A percentile compares a stretch with the other conserved stretches of the same genome.
phyloP scores from a whole-genome alignment of 2,113 vertebrate genomes.

The Odocoileus hemionus region DNA sequence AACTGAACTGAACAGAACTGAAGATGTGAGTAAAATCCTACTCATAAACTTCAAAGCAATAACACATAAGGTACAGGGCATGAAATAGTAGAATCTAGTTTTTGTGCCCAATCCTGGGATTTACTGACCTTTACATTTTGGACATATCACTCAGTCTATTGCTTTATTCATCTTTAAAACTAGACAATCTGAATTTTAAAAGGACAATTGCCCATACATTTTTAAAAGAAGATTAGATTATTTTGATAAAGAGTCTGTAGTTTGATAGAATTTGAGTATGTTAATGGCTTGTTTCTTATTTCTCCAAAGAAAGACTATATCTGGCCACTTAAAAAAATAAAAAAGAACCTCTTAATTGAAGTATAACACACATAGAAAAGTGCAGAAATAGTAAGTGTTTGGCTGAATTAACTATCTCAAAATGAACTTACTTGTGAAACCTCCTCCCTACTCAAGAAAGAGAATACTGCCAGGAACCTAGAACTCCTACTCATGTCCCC shows the following conservation, averaged over 20 bases:
- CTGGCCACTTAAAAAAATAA: background rate
- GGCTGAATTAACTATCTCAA: background rate
- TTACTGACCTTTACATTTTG: background rate
- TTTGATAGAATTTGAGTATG: background rate
- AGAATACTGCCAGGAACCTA: background rate
- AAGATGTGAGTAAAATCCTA: background rate
- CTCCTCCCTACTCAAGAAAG: background rate
- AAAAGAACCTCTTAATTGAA: background rate
- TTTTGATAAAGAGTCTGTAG: background rate
- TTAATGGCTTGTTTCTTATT: background rate
- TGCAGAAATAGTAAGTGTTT: background rate
- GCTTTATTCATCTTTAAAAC: constrained; percentile 14
- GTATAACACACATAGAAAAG: background rate
- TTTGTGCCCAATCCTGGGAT: background rate
- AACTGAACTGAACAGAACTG: too few relatives aligned
- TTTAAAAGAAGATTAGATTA: background rate
- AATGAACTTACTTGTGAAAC: constrained; percentile 19
- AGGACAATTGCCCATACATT: background rate
- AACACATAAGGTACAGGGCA: background rate
- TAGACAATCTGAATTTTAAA: background rate
- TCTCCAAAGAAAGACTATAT: background rate
- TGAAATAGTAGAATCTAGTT: background rate
- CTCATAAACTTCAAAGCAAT: background rate
- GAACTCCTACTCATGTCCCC: too few relatives aligned
- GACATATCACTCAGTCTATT: background rate